phyloP scores from a whole-genome alignment of 2,113 vertebrate genomes.

The Dromaius novaehollandiae region DNA sequence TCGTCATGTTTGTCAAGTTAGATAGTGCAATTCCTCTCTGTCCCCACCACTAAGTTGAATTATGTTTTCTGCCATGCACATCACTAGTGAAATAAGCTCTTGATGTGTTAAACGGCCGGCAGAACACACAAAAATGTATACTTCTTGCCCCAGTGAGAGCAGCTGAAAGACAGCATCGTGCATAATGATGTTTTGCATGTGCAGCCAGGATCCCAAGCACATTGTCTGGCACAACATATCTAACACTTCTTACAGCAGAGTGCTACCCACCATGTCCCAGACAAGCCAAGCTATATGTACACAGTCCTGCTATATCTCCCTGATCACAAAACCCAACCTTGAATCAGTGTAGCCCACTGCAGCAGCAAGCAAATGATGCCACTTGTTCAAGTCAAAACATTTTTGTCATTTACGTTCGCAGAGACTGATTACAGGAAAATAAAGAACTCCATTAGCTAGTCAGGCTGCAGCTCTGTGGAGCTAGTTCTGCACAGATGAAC shows the following conservation, averaged over 20 bases:
- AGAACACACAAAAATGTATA: background rate
- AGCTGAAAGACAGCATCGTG: background rate
- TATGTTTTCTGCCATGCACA: conserved; percentile 1
- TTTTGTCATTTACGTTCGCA: background rate
- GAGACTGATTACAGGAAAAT: background rate
- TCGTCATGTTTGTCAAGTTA: background rate
- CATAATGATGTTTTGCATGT: background rate
- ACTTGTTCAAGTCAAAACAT: background rate
- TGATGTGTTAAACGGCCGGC: fast-evolving
- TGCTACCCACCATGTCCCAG: background rate
- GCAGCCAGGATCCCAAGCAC: background rate
- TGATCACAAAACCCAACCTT: background rate
- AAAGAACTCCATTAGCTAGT: background rate
- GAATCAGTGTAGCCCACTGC: fast-evolving
- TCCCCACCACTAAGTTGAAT: background rate
- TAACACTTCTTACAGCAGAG: background rate
- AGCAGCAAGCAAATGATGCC: background rate
- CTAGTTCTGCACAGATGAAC: background rate
- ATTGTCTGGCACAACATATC: background rate
- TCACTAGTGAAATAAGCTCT: background rate
- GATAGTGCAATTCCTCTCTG: background rate
- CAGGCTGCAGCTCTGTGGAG: background rate
- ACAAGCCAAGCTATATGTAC: fast-evolving
- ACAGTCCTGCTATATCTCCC: background rate
- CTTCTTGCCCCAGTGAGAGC: background rate